Base-by-base conservation (phyloP, 2,797 vertebrate species). In the Phylloscopus collybita region DNA sequence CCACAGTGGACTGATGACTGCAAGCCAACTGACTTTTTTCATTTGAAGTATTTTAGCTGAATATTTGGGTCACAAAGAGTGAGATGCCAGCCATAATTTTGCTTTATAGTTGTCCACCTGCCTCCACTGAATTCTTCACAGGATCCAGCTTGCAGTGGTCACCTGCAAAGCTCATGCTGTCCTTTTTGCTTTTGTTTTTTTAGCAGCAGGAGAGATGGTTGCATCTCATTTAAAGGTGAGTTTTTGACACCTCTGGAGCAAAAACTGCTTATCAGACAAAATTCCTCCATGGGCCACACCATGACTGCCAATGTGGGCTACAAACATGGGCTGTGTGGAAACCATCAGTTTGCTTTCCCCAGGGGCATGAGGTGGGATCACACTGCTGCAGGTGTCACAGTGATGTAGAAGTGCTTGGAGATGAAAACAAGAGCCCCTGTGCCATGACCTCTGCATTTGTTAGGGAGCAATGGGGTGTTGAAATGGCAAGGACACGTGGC, bases 11-110 rank as follows among this genome's bases (percentile, higher is more conserved):
- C 50, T 51, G 44, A 82, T 65, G 89, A 74, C 53, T 83, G 49
- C 64, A 87, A 92, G 72, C 60, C 81, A 85, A 65, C 50, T 57
- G 53, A 26, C 47, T 86, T 88, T 71, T 88, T 88, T 44, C 11
- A 62, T 89, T 74, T 2, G 1, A 69, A 92, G 49, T 11, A 59
- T 75, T 95, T 88, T 47, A 83, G n/a, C 45, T 91, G 36, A 66
- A 72, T 83, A 88, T 91, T 72, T 91, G 59, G 54, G 54, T 59
- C 69, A 75, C 23, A n/a, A n/a, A 83, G 22, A 74, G 29, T 26
- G 50, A 94, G 32, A 60, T 47, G 6, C 23, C 51, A 88, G 61
- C 9, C 29, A 29, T 13, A 16, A 38, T n/a, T 82, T 92, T 69
- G 14, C 47, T 86, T 89, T 83, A 49, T 25, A 47, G 34, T 14